Conservation (phyloP, 2,888 invertebrate species). For the Gastrophysa polygoni region DNA sequence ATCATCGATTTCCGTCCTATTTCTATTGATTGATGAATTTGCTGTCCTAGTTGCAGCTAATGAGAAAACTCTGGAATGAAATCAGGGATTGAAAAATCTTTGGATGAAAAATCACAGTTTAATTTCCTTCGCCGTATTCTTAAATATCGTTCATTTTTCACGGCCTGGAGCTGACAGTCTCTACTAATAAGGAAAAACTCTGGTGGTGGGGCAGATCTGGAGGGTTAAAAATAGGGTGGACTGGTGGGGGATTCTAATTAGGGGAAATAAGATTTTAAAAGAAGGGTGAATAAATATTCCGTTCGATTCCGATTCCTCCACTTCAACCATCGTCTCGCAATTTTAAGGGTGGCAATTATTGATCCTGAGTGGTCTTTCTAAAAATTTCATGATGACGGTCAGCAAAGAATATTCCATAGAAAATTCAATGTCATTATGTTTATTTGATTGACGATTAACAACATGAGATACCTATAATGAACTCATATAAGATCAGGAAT, state of each 20-base stretch:
- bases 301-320: constrained; percentile 40
- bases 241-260: constrained; percentile 36
- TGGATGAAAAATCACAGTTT: constrained; percentile 49
- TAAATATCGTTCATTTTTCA: constrained; percentile 53
- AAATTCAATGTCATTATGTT: too few relatives aligned
- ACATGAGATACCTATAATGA: too few relatives aligned
- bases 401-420: neutral
- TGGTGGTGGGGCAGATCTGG: constrained; percentile 22
- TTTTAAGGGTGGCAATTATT: constrained; percentile 34
- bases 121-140: constrained; percentile 49
- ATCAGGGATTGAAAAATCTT: constrained; percentile 29
- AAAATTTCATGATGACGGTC: neutral
- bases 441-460: too few relatives aligned
- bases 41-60: too few relatives aligned
- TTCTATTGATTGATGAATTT: too few relatives aligned
- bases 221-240: constrained; percentile 33
- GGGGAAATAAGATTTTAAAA: constrained; percentile 46
- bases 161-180: constrained; percentile 50
- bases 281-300: constrained; percentile 47
- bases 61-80: constrained; percentile 24
- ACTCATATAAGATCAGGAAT: too few relatives aligned
- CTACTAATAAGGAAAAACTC: constrained; percentile 41
- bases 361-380: constrained; percentile 19
- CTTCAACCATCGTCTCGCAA: constrained; percentile 34
- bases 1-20: too few relatives aligned